Evolutionary conservation across 2,797 vertebrate genomes (phyloP).

Genomic region (Neomorphus geoffroyi): DNA sequence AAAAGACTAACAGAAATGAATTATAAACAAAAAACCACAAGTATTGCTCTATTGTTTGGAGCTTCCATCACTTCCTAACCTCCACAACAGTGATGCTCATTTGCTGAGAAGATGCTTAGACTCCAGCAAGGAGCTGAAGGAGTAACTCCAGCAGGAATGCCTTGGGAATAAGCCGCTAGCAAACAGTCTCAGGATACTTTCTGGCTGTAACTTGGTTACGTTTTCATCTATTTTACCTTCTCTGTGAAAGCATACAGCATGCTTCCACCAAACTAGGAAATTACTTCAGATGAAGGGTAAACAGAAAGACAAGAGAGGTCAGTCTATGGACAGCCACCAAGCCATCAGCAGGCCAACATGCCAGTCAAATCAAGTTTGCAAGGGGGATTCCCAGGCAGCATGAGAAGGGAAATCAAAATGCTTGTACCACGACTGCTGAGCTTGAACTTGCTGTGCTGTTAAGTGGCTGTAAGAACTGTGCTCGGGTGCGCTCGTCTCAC

Average conservation of each 20-base stretch:
- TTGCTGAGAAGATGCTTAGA: neutral
- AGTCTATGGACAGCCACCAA: fast-evolving
- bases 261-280: neutral
- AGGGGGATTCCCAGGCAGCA: neutral
- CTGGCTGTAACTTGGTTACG: neutral
- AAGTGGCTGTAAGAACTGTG: neutral
- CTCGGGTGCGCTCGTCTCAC: neutral
- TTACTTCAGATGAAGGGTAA: neutral
- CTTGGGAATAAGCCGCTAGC: slow-evolving; percentile 15
- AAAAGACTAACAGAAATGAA: neutral
- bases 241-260: neutral
- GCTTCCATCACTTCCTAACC: neutral
- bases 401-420: neutral
- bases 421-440: neutral
- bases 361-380: neutral
- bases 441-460: neutral
- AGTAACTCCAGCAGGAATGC: neutral
- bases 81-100: neutral
- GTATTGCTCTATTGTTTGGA: neutral
- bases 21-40: neutral
- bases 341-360: neutral
- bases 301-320: neutral
- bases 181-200: neutral
- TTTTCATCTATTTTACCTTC: neutral
- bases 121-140: neutral